A percentile compares a stretch with the other conserved stretches of the same genome.
Conservation (phyloP, 2,113 vertebrate species). For the Thermophis baileyi region DNA sequence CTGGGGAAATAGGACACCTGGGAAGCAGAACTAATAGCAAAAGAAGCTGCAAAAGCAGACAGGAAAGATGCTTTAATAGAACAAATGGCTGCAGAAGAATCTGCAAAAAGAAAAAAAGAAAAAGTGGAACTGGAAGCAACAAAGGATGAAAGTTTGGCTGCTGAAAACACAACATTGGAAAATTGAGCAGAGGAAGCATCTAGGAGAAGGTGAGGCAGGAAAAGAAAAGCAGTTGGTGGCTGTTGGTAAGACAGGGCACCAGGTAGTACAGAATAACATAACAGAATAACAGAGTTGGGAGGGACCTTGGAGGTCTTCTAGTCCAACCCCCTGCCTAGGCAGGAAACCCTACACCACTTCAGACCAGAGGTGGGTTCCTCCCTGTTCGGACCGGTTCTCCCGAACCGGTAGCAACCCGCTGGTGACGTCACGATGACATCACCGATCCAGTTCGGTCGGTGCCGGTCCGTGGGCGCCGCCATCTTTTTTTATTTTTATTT, state of each 20-base stretch:
- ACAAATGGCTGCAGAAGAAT: neutral
- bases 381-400: too few species aligned
- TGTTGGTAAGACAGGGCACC: neutral
- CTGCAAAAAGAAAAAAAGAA: neutral
- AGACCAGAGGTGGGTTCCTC: too few species aligned
- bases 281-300: too few species aligned
- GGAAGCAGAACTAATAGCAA: neutral
- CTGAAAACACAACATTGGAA: neutral
- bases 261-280: neutral
- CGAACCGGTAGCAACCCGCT: too few species aligned
- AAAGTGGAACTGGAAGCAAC: neutral
- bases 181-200: neutral
- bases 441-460: too few species aligned
- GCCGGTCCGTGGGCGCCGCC: too few species aligned
- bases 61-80: neutral
- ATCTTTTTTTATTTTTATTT: too few species aligned
- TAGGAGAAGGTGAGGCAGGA: neutral
- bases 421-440: too few species aligned
- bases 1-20: neutral
- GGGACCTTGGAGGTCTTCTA: too few species aligned
- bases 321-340: too few species aligned
- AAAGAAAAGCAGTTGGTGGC: neutral
- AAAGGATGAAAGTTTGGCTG: neutral
- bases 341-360: too few species aligned
- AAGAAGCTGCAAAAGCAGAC: neutral